Evolutionary conservation across 2,888 invertebrate genomes (phyloP).

Genomic region (Thalpophila matura): DNA sequence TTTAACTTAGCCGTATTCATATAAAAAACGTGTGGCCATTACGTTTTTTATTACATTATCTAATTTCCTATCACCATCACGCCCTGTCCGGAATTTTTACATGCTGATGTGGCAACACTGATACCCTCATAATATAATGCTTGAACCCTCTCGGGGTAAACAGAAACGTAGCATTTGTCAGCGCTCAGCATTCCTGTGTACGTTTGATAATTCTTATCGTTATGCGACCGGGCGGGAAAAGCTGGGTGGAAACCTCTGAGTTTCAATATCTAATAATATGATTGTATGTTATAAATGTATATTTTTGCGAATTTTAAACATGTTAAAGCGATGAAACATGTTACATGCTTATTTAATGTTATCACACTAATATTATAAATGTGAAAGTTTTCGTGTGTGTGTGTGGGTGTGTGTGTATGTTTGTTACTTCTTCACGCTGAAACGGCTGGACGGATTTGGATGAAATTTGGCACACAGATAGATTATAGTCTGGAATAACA

Average conservation of each 20-base stretch:
- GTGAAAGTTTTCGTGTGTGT: too few relatives aligned
- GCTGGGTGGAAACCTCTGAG: neutral
- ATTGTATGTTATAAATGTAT: neutral
- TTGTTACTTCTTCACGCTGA: too few relatives aligned
- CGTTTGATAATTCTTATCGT: slow-evolving; percentile 38
- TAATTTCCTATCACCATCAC: slow-evolving; percentile 11
- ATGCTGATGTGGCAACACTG: slow-evolving; percentile 32
- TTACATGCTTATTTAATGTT: too few relatives aligned
- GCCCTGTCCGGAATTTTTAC: slow-evolving; percentile 23
- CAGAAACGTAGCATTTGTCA: slow-evolving; percentile 12
- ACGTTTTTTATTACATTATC: slow-evolving; percentile 21
- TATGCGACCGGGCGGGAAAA: neutral
- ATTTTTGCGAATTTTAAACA: too few relatives aligned
- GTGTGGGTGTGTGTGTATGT: too few relatives aligned
- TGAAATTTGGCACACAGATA: too few relatives aligned
- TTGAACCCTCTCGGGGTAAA: slow-evolving; percentile 4
- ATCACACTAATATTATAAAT: too few relatives aligned
- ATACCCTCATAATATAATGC: slow-evolving; percentile 32
- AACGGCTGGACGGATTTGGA: too few relatives aligned
- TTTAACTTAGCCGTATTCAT: neutral
- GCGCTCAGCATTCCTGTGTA: slow-evolving; percentile 26
- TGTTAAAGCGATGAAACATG: too few relatives aligned
- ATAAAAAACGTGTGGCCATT: neutral
- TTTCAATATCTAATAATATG: neutral
- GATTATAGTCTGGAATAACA: too few relatives aligned